Percentiles rank a stretch among this genome's conserved stretches.
Evolutionary conservation across 2,113 vertebrate species (phyloP).

Genomic region (Lagopus leucura): DNA sequence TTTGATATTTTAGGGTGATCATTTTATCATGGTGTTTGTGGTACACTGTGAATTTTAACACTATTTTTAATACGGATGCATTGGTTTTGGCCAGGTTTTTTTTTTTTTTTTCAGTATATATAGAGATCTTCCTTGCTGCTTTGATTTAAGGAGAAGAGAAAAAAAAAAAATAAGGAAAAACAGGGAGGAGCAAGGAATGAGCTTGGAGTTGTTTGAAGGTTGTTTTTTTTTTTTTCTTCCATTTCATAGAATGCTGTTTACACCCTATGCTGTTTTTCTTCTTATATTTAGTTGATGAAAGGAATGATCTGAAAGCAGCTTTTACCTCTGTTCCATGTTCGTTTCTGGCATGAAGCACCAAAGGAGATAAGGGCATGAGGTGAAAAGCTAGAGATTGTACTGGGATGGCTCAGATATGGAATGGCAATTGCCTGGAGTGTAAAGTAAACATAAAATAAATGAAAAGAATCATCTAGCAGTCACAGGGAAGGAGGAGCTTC

Average conservation of each 20-base stretch:
- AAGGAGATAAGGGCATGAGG: neutral
- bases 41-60: neutral
- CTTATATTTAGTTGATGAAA: neutral
- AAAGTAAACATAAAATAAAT: conserved; percentile 43
- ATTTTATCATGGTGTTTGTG: neutral
- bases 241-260: neutral
- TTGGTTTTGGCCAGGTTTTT: neutral
- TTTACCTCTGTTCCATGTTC: neutral
- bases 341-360: neutral
- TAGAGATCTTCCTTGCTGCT: neutral
- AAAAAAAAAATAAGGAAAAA: neutral
- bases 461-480: neutral
- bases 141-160: neutral
- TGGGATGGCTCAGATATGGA: neutral
- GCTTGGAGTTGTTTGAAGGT: neutral
- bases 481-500: neutral
- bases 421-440: neutral
- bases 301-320: neutral
- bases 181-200: neutral
- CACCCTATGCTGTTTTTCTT: neutral
- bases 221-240: neutral
- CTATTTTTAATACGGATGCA: neutral
- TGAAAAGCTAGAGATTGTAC: neutral
- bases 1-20: neutral
- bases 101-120: neutral